Evolutionary conservation across 2,888 invertebrate species (phyloP).

Genomic region (Seira sanloemensis): DNA sequence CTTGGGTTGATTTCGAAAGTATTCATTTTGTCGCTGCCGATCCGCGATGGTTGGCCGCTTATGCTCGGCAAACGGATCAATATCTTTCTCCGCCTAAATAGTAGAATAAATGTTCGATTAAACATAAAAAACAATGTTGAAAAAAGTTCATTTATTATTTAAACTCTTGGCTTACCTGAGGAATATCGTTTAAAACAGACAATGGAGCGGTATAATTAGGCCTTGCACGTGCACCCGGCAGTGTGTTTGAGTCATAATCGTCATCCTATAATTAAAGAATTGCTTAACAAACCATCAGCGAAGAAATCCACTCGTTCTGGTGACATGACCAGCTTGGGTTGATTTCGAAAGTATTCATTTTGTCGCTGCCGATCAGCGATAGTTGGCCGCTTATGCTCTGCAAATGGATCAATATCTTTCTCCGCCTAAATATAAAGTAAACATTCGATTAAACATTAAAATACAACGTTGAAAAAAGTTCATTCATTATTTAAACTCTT

Average conservation of each 20-base stretch:
- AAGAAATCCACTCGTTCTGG: slow-evolving; percentile 98
- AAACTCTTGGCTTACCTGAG: slow-evolving; percentile 81
- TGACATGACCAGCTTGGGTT: slow-evolving; percentile 89
- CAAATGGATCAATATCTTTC: slow-evolving; percentile 96
- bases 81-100: slow-evolving; percentile 91
- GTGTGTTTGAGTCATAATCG: slow-evolving; percentile 79
- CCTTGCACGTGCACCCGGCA: slow-evolving; percentile 82
- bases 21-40: slow-evolving; percentile 91
- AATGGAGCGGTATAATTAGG: slow-evolving; percentile 90
- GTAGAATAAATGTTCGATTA: too few relatives aligned
- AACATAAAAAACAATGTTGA: slow-evolving; percentile 27
- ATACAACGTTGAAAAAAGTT: too few relatives aligned
- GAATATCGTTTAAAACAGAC: slow-evolving; percentile 91
- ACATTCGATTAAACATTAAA: too few relatives aligned
- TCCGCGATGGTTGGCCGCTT: slow-evolving; percentile 95
- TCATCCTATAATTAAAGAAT: slow-evolving; percentile 81
- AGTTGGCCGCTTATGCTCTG: slow-evolving; percentile 91
- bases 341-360: slow-evolving; percentile 94
- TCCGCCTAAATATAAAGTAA: slow-evolving; percentile 81
- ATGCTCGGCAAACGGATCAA: slow-evolving; percentile 95
- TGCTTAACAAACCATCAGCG: slow-evolving; percentile 96
- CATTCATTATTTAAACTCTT: too few relatives aligned
- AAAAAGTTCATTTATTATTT: background rate
- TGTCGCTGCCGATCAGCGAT: slow-evolving; percentile 91
- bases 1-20: slow-evolving; percentile 84